A percentile compares a stretch with the other conserved stretches of the same genome.
Conservation (phyloP, 2,797 vertebrate genomes). For the Astyanax mexicanus region DNA sequence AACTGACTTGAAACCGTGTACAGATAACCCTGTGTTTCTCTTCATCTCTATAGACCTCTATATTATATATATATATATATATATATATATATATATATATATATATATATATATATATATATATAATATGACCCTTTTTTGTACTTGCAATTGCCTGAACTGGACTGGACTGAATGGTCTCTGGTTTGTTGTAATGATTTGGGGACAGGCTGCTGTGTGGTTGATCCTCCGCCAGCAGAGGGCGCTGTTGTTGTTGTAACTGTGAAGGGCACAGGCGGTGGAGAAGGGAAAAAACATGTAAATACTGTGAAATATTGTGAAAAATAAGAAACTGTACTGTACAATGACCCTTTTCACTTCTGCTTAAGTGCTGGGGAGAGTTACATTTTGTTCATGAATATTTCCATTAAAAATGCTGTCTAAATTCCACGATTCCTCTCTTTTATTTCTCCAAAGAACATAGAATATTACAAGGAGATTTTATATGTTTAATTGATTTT, state of each 20-base stretch:
- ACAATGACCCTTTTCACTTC: conserved; percentile 72
- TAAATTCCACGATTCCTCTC: conserved; percentile 2
- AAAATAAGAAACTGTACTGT: conserved; percentile 73
- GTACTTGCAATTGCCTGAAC: conserved; percentile 45
- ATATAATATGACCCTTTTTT: too few species aligned
- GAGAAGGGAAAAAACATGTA: conserved; percentile 71
- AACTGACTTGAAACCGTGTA: conserved; percentile 68
- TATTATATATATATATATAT: conserved; percentile 52
- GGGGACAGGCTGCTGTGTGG: conserved; percentile 53
- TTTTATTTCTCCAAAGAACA: too few species aligned
- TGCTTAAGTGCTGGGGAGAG: conserved; percentile 63
- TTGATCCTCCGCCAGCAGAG: conserved; percentile 52
- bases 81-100: background rate
- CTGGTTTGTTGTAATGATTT: conserved; percentile 26
- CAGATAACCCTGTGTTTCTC: conserved; percentile 59
- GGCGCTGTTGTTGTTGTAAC: conserved; percentile 47
- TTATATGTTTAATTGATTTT: too few species aligned
- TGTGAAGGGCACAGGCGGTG: conserved; percentile 1
- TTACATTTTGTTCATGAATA: conserved; percentile 71
- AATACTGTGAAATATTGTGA: conserved; percentile 82
- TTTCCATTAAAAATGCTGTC: conserved; percentile 74
- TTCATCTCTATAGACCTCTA: conserved; percentile 61
- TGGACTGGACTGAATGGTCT: conserved; percentile 29
- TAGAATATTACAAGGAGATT: too few species aligned
- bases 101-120: too few species aligned